phyloP scores from a whole-genome alignment of 2,797 vertebrate species.

The Dermochelys coriacea region DNA sequence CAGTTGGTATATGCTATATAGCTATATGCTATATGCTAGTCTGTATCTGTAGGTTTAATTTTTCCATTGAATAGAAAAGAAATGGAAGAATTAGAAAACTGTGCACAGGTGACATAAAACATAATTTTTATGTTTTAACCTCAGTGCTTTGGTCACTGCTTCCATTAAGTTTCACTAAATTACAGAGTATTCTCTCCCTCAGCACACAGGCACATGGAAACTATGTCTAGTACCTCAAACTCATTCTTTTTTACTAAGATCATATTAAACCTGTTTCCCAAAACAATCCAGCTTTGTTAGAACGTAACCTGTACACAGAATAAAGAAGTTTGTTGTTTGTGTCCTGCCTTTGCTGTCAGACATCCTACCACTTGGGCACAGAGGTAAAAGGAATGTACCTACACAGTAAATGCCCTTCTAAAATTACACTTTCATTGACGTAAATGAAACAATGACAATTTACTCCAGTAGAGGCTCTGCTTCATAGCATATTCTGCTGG shows the following conservation, averaged over 20 bases:
- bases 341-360: background rate
- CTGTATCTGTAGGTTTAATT: background rate
- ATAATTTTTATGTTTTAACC: background rate
- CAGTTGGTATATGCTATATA: too few species aligned
- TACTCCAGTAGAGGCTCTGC: background rate
- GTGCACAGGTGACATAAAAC: background rate
- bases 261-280: background rate
- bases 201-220: background rate
- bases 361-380: background rate
- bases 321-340: fast-evolving
- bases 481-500: background rate
- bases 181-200: background rate
- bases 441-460: background rate
- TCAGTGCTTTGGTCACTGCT: background rate
- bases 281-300: fast-evolving
- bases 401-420: background rate
- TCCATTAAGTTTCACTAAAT: background rate
- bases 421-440: background rate
- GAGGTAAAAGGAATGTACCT: background rate
- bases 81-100: background rate
- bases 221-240: background rate
- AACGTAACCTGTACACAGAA: background rate
- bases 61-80: background rate
- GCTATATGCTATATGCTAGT: too few species aligned
- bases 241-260: background rate